A percentile compares a stretch with the other conserved stretches of the same genome.
Evolutionary conservation across 2,797 vertebrate species (phyloP).

Genomic region (Limosa lapponica): DNA sequence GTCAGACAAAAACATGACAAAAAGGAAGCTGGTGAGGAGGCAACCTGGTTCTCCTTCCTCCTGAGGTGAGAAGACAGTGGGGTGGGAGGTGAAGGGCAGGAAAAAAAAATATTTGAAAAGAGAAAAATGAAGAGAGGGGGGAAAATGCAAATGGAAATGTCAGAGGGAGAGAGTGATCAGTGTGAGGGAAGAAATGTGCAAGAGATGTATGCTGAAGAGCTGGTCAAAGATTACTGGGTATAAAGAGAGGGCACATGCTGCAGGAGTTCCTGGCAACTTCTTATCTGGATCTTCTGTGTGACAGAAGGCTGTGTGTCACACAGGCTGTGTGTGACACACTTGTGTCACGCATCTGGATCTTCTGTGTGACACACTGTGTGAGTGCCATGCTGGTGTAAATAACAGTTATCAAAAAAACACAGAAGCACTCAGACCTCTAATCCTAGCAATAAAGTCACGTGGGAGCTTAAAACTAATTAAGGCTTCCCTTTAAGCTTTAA

Average conservation of each 20-base stretch:
- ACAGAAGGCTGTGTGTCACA: not conserved
- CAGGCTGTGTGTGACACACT: not conserved
- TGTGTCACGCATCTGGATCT: not conserved
- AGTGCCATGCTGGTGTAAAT: slow-evolving; percentile 9
- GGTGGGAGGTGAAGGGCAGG: rapidly evolving
- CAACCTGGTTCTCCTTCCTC: not conserved
- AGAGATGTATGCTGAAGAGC: not conserved
- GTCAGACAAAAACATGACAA: not conserved
- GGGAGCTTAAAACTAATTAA: slow-evolving; percentile 54
- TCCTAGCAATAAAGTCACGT: not conserved
- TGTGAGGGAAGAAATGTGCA: not conserved
- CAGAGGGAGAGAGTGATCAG: not conserved
- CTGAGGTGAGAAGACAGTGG: not conserved
- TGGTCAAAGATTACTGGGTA: not conserved
- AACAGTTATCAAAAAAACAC: slow-evolving; percentile 31
- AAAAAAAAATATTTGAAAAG: not conserved
- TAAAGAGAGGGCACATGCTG: not conserved
- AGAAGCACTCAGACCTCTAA: slow-evolving; percentile 8
- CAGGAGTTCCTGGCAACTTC: not conserved
- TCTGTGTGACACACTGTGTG: not conserved
- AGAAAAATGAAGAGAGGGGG: not conserved
- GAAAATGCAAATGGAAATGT: not conserved
- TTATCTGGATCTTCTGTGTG: not conserved
- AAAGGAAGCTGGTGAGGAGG: not conserved
- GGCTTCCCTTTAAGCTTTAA: slow-evolving; percentile 27